phyloP scores from a whole-genome alignment of 2,888 invertebrate species.

The Thalpophila matura region DNA sequence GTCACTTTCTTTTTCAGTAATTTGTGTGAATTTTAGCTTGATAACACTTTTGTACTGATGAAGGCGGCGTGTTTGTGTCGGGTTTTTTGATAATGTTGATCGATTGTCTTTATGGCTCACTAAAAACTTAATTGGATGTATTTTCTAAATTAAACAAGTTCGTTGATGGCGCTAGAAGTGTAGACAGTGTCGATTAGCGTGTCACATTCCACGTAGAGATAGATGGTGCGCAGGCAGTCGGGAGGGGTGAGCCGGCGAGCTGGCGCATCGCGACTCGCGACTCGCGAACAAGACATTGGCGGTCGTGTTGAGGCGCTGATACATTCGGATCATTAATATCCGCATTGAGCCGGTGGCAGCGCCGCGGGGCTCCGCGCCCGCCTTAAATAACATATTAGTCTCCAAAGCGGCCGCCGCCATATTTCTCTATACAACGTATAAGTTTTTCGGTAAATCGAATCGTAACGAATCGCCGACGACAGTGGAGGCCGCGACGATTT shows the following conservation, averaged over 20 bases:
- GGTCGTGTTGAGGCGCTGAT: conserved; percentile 72
- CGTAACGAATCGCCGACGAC: conserved; percentile 88
- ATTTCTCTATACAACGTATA: conserved; percentile 78
- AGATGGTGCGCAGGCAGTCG: not conserved
- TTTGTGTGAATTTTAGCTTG: conserved; percentile 39
- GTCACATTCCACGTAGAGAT: conserved; percentile 11
- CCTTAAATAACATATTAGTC: conserved; percentile 87
- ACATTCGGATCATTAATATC: conserved; percentile 86
- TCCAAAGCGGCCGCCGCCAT: conserved; percentile 85
- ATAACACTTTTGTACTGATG: conserved; percentile 41
- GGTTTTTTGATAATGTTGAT: conserved; percentile 16
- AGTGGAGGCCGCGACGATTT: conserved; percentile 80
- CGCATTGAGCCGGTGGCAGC: conserved; percentile 85
- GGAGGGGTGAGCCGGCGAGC: not conserved
- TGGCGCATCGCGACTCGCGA: conserved; percentile 1
- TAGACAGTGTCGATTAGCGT: conserved; percentile 10
- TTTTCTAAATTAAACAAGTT: conserved; percentile 31
- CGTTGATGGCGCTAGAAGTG: conserved; percentile 35
- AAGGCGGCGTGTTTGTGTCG: conserved; percentile 30
- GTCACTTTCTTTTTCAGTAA: conserved; percentile 52
- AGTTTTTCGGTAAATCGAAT: conserved; percentile 84
- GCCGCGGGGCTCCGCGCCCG: conserved; percentile 82
- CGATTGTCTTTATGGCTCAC: conserved; percentile 40
- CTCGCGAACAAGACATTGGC: conserved; percentile 81
- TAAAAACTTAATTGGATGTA: conserved; percentile 48